Conservation (phyloP, 2,888 invertebrate species). For the Acleris emargana region DNA sequence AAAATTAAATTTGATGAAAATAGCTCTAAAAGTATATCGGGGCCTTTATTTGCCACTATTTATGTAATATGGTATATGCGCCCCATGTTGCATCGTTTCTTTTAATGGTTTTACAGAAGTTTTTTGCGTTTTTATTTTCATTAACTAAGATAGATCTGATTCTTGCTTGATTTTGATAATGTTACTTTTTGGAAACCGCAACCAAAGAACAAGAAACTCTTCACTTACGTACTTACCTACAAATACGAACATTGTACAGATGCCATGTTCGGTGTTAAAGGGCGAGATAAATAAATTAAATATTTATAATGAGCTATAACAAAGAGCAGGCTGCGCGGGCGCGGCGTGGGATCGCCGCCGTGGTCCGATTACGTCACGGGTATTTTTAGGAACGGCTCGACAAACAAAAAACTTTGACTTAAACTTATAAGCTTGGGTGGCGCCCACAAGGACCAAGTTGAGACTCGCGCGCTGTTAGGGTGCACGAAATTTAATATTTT, state of each 20-base stretch:
- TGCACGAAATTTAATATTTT: neutral
- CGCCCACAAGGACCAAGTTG: conserved; percentile 52
- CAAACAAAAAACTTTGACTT: conserved; percentile 66
- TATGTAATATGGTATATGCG: too few relatives aligned
- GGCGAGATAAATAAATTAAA: conserved; percentile 72
- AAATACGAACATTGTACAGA: conserved; percentile 30
- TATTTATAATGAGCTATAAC: conserved; percentile 69
- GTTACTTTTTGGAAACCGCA: neutral
- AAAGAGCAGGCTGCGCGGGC: conserved; percentile 49
- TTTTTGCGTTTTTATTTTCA: too few relatives aligned
- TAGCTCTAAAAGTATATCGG: too few relatives aligned
- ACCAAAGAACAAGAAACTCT: neutral
- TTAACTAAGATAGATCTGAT: too few relatives aligned
- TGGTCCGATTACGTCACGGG: conserved; percentile 68
- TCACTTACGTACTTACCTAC: neutral
- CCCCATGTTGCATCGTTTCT: too few relatives aligned
- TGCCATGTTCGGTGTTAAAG: conserved; percentile 45
- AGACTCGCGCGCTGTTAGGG: conserved; percentile 4
- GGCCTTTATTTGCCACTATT: too few relatives aligned
- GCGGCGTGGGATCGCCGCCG: conserved; percentile 64
- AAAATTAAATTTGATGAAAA: too few relatives aligned
- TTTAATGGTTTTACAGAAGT: too few relatives aligned
- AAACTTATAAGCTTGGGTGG: conserved; percentile 62
- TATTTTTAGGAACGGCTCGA: conserved; percentile 75
- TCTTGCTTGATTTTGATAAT: neutral